Conservation (phyloP, 2,113 vertebrate species). For the Pao palembangensis region DNA sequence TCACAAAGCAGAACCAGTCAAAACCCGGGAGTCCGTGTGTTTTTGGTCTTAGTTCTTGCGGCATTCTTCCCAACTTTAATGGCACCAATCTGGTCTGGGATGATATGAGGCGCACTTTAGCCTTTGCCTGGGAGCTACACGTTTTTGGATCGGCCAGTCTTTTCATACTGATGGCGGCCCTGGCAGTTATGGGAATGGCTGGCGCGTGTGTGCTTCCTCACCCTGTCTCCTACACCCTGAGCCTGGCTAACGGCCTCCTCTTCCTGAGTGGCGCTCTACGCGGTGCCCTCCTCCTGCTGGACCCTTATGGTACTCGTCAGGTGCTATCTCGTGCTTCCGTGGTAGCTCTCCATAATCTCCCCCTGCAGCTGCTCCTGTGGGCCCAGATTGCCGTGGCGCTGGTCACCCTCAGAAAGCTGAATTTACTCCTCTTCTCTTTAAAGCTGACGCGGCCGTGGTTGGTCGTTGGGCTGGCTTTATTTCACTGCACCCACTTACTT, state of each 20-base stretch:
- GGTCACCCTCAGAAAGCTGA: conserved; percentile 69
- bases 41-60: conserved; percentile 56
- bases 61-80: conserved; percentile 62
- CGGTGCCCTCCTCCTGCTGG: conserved; percentile 78
- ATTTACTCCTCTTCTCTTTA: conserved; percentile 65
- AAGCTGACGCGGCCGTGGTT: conserved; percentile 67
- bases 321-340: conserved; percentile 67
- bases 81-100: conserved; percentile 79
- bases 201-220: conserved; percentile 56
- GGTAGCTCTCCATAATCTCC: conserved; percentile 78
- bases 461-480: conserved; percentile 61
- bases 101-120: conserved; percentile 78
- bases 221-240: conserved; percentile 57
- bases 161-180: conserved; percentile 72
- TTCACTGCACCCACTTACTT: conserved; percentile 68
- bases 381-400: conserved; percentile 76
- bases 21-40: conserved; percentile 30
- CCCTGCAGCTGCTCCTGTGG: conserved; percentile 80
- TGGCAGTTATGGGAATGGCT: conserved; percentile 66
- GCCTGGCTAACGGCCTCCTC: conserved; percentile 71
- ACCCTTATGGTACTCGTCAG: conserved; percentile 81
- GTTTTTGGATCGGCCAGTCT: conserved; percentile 79
- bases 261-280: conserved; percentile 74
- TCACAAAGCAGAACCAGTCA: conserved; percentile 17
- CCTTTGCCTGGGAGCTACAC: conserved; percentile 85